These are phyloP conservation scores for Reticulitermes speratus DNA, from an alignment of 1,140 invertebrate genomes.

Conservation along the genomic window DNA sequence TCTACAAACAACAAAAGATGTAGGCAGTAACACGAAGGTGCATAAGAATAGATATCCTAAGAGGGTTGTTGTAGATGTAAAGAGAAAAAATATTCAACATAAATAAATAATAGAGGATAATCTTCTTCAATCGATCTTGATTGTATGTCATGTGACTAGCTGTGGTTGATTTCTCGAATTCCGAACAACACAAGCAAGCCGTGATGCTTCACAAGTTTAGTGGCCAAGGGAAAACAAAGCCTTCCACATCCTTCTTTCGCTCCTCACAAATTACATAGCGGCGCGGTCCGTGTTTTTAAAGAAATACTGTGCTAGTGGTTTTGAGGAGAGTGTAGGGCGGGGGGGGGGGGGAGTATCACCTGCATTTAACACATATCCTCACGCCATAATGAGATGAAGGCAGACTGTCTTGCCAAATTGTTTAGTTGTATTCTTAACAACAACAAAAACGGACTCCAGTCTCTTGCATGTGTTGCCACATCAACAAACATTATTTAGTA, in stretches of 20 bases:
- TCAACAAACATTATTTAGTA: background rate
- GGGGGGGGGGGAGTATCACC: background rate
- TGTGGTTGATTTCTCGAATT: conserved; percentile 4
- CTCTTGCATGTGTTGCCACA: background rate
- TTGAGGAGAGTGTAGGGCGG: background rate
- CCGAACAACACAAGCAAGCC: background rate
- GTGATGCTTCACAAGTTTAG: background rate
- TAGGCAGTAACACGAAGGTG: background rate
- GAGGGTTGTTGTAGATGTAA: background rate
- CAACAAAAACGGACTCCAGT: background rate
- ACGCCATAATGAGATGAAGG: background rate
- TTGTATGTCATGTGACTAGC: background rate
- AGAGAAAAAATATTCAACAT: background rate
- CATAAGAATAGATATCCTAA: background rate
- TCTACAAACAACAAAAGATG: background rate
- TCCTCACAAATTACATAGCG: conserved; percentile 18
- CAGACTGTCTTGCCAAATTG: background rate
- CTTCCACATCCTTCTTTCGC: background rate
- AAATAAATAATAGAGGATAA: background rate
- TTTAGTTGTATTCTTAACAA: background rate
- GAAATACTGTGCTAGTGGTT: background rate
- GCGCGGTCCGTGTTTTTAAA: background rate
- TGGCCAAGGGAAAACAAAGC: background rate
- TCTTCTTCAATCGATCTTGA: background rate
- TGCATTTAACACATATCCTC: conserved; percentile 5